Conservation (phyloP, 2,113 vertebrate species). For the Pithys albifrons region DNA sequence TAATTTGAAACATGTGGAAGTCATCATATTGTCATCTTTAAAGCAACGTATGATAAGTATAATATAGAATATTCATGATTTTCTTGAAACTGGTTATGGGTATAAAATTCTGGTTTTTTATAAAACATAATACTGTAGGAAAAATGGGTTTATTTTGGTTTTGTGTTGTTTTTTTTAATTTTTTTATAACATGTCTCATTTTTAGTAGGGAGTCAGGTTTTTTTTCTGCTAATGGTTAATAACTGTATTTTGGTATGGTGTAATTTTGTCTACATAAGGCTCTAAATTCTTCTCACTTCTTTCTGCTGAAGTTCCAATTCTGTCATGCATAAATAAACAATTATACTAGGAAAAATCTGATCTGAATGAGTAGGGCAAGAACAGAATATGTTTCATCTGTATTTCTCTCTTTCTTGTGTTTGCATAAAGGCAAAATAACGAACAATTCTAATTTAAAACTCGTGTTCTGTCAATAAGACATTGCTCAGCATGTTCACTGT, state of each 20-base stretch:
- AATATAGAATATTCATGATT: neutral
- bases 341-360: neutral
- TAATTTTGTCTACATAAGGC: neutral
- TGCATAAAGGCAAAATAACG: neutral
- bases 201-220: neutral
- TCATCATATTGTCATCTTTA: neutral
- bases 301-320: neutral
- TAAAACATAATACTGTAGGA: neutral
- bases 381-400: neutral
- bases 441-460: neutral
- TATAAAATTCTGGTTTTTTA: neutral
- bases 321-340: neutral
- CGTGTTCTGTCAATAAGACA: neutral
- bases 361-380: neutral
- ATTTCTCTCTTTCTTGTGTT: neutral
- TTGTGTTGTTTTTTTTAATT: neutral
- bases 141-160: neutral
- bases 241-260: neutral
- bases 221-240: neutral
- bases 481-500: neutral
- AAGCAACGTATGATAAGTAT: neutral
- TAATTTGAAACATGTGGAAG: neutral
- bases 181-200: neutral
- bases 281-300: neutral
- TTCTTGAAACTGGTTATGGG: neutral